Evolutionary conservation across 2,113 vertebrate species (phyloP).

Genomic region (Notarius lentiginosus): DNA sequence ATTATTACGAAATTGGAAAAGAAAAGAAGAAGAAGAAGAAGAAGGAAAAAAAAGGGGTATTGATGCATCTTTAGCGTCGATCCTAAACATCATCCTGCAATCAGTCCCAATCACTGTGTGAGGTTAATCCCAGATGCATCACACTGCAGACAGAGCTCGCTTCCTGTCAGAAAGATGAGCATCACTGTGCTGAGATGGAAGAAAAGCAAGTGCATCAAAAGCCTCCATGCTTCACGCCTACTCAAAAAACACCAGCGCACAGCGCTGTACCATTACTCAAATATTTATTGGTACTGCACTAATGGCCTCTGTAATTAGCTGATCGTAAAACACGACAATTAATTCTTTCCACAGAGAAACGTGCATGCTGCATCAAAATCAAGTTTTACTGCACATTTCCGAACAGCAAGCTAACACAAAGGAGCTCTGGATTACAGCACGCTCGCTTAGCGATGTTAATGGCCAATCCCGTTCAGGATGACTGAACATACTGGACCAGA

Average conservation of each 20-base stretch:
- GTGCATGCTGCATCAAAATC: neutral
- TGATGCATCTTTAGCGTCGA: neutral
- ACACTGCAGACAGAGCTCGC: neutral
- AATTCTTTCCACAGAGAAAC: neutral
- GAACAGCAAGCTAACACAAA: neutral
- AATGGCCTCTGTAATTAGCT: conserved; percentile 57
- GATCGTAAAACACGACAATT: conserved; percentile 32
- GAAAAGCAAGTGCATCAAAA: neutral
- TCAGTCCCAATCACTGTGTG: neutral
- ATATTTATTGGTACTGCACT: conserved; percentile 18
- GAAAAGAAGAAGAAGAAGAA: neutral
- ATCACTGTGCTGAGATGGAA: neutral
- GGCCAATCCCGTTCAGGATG: neutral
- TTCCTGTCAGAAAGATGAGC: neutral
- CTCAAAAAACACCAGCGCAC: neutral
- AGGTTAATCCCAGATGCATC: neutral
- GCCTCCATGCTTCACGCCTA: neutral
- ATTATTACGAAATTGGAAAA: neutral
- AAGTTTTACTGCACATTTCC: neutral
- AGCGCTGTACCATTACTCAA: neutral
- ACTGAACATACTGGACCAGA: neutral
- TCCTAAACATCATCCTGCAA: neutral
- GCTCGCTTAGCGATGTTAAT: neutral
- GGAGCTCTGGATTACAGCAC: neutral
- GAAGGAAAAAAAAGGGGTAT: neutral